Evolutionary conservation across 2,888 invertebrate species (phyloP).

Genomic region (Venustoraphidia nigricollis): DNA sequence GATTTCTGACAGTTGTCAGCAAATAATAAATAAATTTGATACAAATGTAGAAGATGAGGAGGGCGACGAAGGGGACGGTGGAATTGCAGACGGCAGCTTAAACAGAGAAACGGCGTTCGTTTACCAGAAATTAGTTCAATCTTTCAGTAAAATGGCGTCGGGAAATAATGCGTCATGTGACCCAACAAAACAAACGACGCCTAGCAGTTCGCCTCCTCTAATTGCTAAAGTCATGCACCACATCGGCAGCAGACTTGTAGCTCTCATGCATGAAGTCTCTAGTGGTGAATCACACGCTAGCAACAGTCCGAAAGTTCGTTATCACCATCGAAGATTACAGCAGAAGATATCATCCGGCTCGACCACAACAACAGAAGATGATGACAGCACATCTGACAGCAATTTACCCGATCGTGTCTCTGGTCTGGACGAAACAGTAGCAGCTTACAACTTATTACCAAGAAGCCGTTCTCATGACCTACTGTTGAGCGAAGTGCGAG

Average conservation of each 20-base stretch:
- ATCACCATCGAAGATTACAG: constrained; percentile 38
- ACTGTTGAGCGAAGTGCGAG: constrained; percentile 41
- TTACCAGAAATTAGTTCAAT: constrained; percentile 74
- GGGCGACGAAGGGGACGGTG: constrained; percentile 31
- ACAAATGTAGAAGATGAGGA: constrained; percentile 37
- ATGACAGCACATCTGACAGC: constrained; percentile 54
- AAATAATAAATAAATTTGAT: constrained; percentile 78
- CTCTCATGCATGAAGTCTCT: constrained; percentile 84
- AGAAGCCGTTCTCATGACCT: constrained; percentile 74
- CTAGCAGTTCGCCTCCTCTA: constrained; percentile 62
- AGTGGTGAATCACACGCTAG: constrained; percentile 49
- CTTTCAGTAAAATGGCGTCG: constrained; percentile 61
- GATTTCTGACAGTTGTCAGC: constrained; percentile 76
- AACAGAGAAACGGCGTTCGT: constrained; percentile 69
- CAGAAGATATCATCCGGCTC: constrained; percentile 43
- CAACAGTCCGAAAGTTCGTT: constrained; percentile 41
- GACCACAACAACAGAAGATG: constrained; percentile 48
- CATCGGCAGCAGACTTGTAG: constrained; percentile 72
- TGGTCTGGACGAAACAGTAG: constrained; percentile 30
- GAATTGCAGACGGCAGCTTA: constrained; percentile 30
- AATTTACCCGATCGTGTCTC: constrained; percentile 24
- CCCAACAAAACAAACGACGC: constrained; percentile 28
- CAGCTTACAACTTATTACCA: constrained; percentile 40
- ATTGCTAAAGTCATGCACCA: constrained; percentile 87
- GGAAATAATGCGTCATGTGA: constrained; percentile 28